Evolutionary conservation across 1,140 invertebrate species (phyloP).

Genomic region (Drosophila suzukii): DNA sequence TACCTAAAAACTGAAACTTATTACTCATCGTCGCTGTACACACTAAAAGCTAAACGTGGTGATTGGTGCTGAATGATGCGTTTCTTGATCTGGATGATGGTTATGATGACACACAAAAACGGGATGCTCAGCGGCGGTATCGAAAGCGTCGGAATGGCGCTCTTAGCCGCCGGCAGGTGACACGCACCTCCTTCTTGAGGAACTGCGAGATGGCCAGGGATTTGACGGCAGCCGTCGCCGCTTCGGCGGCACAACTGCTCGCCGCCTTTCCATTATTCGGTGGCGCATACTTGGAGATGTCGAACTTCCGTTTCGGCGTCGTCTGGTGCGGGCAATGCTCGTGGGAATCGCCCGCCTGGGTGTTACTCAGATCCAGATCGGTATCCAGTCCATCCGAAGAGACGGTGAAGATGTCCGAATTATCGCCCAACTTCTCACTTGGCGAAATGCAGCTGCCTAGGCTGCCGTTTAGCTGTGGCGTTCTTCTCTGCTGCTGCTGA

Average conservation of each 20-base stretch:
- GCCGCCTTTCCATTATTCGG: conserved; percentile 70
- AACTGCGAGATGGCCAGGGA: conserved; percentile 80
- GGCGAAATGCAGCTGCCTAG: conserved; percentile 78
- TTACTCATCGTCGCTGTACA: conserved; percentile 37
- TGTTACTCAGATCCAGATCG: conserved; percentile 79
- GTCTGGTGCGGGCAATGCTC: conserved; percentile 59
- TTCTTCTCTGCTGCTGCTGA: conserved; percentile 50
- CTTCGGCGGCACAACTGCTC: conserved; percentile 78
- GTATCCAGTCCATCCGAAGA: conserved; percentile 82
- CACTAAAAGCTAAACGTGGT: conserved; percentile 49
- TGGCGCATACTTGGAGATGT: conserved; percentile 77
- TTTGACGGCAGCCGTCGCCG: conserved; percentile 76
- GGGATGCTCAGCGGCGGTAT: conserved; percentile 74
- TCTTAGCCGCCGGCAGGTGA: conserved; percentile 76
- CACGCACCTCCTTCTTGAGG: conserved; percentile 81
- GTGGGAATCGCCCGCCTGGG: conserved; percentile 57
- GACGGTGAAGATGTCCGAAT: conserved; percentile 82
- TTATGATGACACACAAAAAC: conserved; percentile 11
- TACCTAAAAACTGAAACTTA: conserved; percentile 52
- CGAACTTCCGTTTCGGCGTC: conserved; percentile 76
- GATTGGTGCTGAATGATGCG: conserved; percentile 43
- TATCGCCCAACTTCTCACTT: conserved; percentile 78
- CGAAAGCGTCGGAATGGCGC: conserved; percentile 81
- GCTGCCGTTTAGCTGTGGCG: conserved; percentile 74
- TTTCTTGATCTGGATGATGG: conserved; percentile 24